Base-by-base conservation (phyloP, 2,113 vertebrate genomes). In the Scophthalmus maximus region DNA sequence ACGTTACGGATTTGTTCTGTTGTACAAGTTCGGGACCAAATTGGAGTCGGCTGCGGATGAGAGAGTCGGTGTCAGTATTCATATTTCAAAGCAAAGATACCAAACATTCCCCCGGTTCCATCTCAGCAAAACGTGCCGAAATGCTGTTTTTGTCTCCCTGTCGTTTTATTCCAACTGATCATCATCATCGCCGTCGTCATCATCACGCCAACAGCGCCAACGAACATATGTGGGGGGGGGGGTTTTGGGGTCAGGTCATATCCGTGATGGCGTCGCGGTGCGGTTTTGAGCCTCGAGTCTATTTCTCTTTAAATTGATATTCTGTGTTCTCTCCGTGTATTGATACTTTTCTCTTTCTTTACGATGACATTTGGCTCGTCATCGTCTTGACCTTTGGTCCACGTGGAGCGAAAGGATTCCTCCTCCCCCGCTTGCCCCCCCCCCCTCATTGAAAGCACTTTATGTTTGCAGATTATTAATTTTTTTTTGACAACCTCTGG, bases 381-480 rank as follows among this genome's bases (percentile, higher is more conserved):
- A 25, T 50, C 11, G 34, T 14, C 17, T 59, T 55, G 9, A n/a
- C n/a, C n/a, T 68, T 49, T 27, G 50, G 26, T 29, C 2, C 67
- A 42, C 53, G 23, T 20, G 6, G 2, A 29, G 14, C 9, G 3
- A 5, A 34, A 49, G 44, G 22, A 5, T 15, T 17, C 25, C 55
- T n/a, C n/a, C n/a, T n/a, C n/a, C 73, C 75, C 59, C 14, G 34
- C 68, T 75, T 32, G 42, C 36, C 67, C 49, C 71, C 73, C 61
- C 36, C 67, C 49, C 71, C 73, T 63, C 69, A 66, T 76, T 81
- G 17, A 83, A 91, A 89, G 92, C 91, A 92, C 89, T 92, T 93
- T 92, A 90, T 72, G 71, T 91, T 85, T 67, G 34, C 53, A 57
- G 11, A 25, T 47, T 25, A 74, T 49, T 29, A 22, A n/a, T n/a